A percentile compares a stretch with the other conserved stretches of the same genome.
Evolutionary conservation across 2,797 vertebrate genomes (phyloP).

Genomic region (Bryconaethiops microstoma): DNA sequence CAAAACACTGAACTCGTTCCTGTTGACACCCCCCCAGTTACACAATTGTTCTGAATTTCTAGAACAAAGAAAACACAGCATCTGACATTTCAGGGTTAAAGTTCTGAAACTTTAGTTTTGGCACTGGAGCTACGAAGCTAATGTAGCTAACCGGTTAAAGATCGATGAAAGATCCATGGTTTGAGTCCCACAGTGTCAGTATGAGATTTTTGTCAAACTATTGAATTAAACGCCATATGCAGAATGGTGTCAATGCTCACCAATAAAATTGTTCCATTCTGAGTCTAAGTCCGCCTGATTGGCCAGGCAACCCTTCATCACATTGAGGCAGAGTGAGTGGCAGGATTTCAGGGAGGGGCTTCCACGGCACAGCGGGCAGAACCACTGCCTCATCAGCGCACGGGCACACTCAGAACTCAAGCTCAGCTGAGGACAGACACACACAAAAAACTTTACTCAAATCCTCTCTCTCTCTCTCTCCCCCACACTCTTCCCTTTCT

Average conservation of each 20-base stretch:
- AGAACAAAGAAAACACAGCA: too few species aligned
- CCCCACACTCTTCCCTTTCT: too few species aligned
- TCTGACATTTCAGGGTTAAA: too few species aligned
- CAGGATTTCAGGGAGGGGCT: constrained; percentile 82
- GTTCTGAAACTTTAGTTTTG: too few species aligned
- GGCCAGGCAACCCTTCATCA: constrained; percentile 89
- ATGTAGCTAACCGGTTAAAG: too few species aligned
- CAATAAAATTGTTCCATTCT: constrained; percentile 89
- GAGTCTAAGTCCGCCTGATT: constrained; percentile 84
- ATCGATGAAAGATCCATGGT: too few species aligned
- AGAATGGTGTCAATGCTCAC: constrained; percentile 68
- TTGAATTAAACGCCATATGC: not conserved
- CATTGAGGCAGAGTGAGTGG: constrained; percentile 86
- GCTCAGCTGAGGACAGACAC: constrained; percentile 65
- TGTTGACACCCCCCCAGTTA: too few species aligned
- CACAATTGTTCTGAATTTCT: too few species aligned
- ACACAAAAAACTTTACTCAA: not conserved
- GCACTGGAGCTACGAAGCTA: not conserved
- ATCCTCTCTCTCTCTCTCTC: not conserved
- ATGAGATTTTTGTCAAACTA: not conserved
- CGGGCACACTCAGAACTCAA: constrained; percentile 77
- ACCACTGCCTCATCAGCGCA: constrained; percentile 89
- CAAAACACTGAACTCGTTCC: too few species aligned
- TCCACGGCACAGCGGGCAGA: constrained; percentile 88
- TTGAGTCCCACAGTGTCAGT: too few species aligned